Evolutionary conservation across 2,113 vertebrate species (phyloP).

Genomic region (Thermophis baileyi): DNA sequence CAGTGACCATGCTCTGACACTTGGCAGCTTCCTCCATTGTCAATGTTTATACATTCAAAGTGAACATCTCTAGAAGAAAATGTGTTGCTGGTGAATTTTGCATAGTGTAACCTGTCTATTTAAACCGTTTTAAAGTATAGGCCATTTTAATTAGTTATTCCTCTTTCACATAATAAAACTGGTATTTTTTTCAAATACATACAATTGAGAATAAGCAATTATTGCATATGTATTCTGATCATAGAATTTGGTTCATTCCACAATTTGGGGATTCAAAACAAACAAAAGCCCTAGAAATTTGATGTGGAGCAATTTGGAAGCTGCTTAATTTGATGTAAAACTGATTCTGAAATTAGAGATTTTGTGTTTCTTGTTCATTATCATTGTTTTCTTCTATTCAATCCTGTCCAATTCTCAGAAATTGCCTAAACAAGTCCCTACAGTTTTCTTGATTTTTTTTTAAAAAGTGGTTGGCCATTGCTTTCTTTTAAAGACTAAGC

Average conservation of each 20-base stretch:
- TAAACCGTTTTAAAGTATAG: background rate
- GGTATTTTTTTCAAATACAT: constrained; percentile 37
- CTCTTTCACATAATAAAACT: background rate
- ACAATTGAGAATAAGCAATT: constrained; percentile 43
- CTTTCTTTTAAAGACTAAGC: background rate
- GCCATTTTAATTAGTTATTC: background rate
- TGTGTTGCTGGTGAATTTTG: background rate
- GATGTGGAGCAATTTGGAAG: background rate
- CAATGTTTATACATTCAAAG: background rate
- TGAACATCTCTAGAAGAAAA: background rate
- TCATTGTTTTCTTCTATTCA: background rate
- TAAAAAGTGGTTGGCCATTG: background rate
- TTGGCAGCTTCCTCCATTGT: background rate
- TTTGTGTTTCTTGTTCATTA: background rate
- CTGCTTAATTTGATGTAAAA: background rate
- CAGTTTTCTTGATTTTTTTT: background rate
- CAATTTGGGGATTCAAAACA: too few species aligned
- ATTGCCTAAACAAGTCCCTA: background rate
- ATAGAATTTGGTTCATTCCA: too few species aligned
- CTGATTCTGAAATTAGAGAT: background rate
- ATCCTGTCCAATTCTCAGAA: background rate
- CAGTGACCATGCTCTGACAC: background rate
- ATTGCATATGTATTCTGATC: background rate
- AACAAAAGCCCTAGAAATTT: background rate
- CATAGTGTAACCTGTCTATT: background rate